Conservation (phyloP, 1,140 invertebrate species). For the Drosophila eugracilis region DNA sequence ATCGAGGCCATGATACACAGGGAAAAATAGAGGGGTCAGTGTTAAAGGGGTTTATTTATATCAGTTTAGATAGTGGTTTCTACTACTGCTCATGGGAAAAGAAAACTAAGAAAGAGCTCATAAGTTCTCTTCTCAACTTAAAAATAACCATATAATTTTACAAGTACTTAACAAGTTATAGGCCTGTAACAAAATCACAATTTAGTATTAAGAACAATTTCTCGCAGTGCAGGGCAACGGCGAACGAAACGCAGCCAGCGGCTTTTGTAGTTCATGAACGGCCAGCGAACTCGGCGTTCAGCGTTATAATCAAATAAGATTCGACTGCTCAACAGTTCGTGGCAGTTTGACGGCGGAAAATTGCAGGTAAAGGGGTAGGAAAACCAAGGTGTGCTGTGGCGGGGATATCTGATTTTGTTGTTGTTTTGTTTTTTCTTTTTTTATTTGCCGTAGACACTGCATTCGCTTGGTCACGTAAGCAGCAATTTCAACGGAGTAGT, state of each 20-base stretch:
- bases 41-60: no score
- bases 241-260: constrained; percentile 57
- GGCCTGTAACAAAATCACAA: no score
- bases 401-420: constrained; percentile 16
- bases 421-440: constrained; percentile 32
- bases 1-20: constrained; percentile 54
- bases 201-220: no score
- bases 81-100: no score
- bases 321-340: constrained; percentile 22
- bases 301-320: constrained; percentile 63
- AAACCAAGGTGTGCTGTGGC: constrained; percentile 5
- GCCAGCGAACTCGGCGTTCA: constrained; percentile 63
- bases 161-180: no score
- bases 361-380: background rate
- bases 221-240: constrained; percentile 39
- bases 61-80: no score
- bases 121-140: background rate
- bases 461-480: constrained; percentile 63
- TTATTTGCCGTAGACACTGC: constrained; percentile 18
- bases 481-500: constrained; percentile 36
- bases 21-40: constrained; percentile 14
- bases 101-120: no score
- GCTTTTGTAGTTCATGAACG: constrained; percentile 77
- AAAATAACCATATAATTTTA: no score
- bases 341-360: constrained; percentile 16